These are phyloP conservation scores for Danaus chrysippus DNA, from an alignment of 2,888 invertebrate species.

Conservation along the genomic window DNA sequence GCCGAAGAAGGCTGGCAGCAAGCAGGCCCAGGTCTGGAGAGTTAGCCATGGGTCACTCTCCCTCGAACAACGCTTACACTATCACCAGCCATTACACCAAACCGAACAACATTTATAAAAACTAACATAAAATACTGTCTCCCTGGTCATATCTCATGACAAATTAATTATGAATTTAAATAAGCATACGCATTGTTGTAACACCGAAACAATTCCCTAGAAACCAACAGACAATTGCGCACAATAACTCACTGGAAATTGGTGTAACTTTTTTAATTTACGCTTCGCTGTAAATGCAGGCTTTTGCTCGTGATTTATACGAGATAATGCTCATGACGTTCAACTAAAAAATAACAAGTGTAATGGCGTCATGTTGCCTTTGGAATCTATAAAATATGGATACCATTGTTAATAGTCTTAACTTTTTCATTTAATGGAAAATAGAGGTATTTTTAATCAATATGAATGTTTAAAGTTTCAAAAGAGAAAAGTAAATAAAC, in stretches of 20 bases:
- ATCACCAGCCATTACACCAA: slow-evolving; percentile 61
- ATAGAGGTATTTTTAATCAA: no score
- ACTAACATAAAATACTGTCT: slow-evolving; percentile 1
- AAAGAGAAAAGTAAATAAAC: no score
- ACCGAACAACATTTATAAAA: slow-evolving; percentile 21
- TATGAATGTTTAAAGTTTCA: no score
- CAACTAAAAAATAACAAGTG: slow-evolving; percentile 36
- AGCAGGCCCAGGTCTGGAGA: slow-evolving; percentile 80
- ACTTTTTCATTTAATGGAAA: background rate
- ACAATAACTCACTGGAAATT: slow-evolving; percentile 75
- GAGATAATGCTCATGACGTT: slow-evolving; percentile 52
- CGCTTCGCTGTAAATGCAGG: slow-evolving; percentile 67
- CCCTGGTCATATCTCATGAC: background rate
- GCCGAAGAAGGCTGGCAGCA: slow-evolving; percentile 80
- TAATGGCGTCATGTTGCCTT: slow-evolving; percentile 37
- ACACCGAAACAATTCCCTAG: slow-evolving; percentile 32
- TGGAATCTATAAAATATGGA: slow-evolving; percentile 27
- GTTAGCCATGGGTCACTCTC: slow-evolving; percentile 78
- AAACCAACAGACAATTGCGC: slow-evolving; percentile 56
- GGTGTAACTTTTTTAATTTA: slow-evolving; percentile 76
- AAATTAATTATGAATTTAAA: slow-evolving; percentile 8
- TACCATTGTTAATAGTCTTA: background rate
- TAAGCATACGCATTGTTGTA: slow-evolving; percentile 17
- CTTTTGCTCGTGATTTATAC: slow-evolving; percentile 64
- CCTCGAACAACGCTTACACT: slow-evolving; percentile 51